phyloP scores from a whole-genome alignment of 1,140 invertebrate genomes.

The Drosophila pandora region DNA sequence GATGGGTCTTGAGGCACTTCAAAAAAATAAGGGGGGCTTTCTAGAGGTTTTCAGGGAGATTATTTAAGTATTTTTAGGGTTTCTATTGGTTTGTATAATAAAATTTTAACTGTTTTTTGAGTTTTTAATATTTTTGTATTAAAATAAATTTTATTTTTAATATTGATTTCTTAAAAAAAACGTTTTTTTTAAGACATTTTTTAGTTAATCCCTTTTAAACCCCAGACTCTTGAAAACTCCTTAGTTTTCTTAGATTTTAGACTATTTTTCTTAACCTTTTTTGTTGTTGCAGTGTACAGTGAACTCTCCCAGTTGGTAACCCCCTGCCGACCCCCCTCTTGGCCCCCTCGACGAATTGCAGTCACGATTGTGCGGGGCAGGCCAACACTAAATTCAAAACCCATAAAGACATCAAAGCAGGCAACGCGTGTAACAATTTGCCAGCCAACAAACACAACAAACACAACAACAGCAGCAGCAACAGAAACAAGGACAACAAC shows the following conservation, averaged over 20 bases:
- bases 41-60: too few species aligned
- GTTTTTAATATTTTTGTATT: too few species aligned
- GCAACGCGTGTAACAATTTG: slow-evolving; percentile 82
- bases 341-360: slow-evolving; percentile 61
- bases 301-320: slow-evolving; percentile 22
- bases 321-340: neutral
- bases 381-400: slow-evolving; percentile 78
- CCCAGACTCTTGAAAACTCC: too few species aligned
- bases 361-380: slow-evolving; percentile 73
- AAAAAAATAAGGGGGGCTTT: neutral
- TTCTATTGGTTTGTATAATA: too few species aligned
- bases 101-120: too few species aligned
- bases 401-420: slow-evolving; percentile 81
- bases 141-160: too few species aligned
- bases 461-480: slow-evolving; percentile 27
- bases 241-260: neutral
- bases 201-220: too few species aligned
- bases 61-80: too few species aligned
- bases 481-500: slow-evolving; percentile 7
- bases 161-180: too few species aligned
- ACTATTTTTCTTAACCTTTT: too few species aligned
- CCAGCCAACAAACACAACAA: slow-evolving; percentile 61
- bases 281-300: slow-evolving; percentile 11
- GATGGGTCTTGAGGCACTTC: slow-evolving; percentile 1
- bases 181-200: too few species aligned